A percentile compares a stretch with the other conserved stretches of the same genome.
Evolutionary conservation across 1,140 invertebrate genomes (phyloP).

Genomic region (Drosophila auraria): DNA sequence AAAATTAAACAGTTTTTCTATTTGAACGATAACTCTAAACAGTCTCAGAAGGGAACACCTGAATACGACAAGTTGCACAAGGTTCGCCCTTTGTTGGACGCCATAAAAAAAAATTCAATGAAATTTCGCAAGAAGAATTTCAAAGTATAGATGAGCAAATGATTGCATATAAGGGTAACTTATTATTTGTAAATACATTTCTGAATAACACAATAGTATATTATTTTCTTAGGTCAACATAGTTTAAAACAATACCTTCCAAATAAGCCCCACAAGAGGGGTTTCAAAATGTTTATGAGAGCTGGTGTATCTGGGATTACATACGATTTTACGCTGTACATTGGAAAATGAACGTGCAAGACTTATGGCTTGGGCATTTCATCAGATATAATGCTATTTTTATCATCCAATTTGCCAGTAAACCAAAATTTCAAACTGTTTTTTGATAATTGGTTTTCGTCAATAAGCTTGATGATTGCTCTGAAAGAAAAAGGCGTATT

Average conservation of each 20-base stretch:
- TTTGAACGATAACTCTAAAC: conserved; percentile 13
- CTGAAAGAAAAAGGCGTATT: background rate
- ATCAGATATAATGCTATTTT: background rate
- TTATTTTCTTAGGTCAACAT: background rate
- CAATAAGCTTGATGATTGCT: background rate
- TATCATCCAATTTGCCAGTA: background rate
- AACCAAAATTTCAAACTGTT: background rate
- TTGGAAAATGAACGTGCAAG: background rate
- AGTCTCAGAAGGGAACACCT: background rate
- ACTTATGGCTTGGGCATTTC: background rate
- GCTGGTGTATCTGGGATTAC: too few species aligned
- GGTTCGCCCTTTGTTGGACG: too few species aligned
- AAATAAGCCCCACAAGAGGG: background rate
- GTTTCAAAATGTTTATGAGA: background rate
- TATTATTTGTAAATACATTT: too few species aligned
- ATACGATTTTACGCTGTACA: background rate
- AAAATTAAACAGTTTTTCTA: conserved; percentile 1
- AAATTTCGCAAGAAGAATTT: background rate
- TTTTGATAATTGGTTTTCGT: background rate
- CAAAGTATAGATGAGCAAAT: background rate
- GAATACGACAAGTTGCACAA: too few species aligned
- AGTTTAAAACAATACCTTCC: background rate
- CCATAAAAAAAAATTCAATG: too few species aligned
- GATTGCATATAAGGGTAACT: background rate
- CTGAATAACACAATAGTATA: too few species aligned